phyloP scores from a whole-genome alignment of 1,140 invertebrate species.

The Nomia melanderi region DNA sequence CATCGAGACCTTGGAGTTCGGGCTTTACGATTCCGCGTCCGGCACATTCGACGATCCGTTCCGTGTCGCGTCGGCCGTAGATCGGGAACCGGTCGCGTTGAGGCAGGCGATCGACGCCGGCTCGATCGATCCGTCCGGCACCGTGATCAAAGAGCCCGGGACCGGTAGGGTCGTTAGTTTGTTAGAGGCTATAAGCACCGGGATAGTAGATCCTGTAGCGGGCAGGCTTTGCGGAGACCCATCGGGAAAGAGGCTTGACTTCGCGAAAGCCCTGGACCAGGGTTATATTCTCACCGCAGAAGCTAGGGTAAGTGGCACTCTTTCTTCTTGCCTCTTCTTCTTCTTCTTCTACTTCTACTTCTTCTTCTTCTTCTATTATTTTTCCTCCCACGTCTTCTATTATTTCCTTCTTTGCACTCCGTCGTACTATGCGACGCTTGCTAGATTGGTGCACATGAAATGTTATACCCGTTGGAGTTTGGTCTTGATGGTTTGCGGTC shows the following conservation, averaged over 20 bases:
- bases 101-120: conserved; percentile 88
- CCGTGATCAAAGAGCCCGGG: conserved; percentile 90
- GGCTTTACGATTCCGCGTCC: conserved; percentile 90
- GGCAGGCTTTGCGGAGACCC: conserved; percentile 86
- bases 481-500: too few species aligned
- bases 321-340: conserved; percentile 30
- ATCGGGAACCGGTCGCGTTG: conserved; percentile 87
- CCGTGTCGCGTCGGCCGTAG: conserved; percentile 72
- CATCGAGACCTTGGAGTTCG: conserved; percentile 91
- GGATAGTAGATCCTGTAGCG: conserved; percentile 88
- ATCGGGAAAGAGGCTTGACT: conserved; percentile 87
- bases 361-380: conserved; percentile 1
- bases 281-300: conserved; percentile 93
- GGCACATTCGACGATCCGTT: conserved; percentile 92
- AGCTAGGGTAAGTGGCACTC: conserved; percentile 91
- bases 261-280: conserved; percentile 92
- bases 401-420: not conserved
- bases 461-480: not conserved
- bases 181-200: conserved; percentile 88
- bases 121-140: conserved; percentile 92
- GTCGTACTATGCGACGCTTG: conserved; percentile 1
- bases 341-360: conserved; percentile 21
- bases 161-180: conserved; percentile 89
- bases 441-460: conserved; percentile 8
- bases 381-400: not conserved